Conservation (phyloP, 2,888 invertebrate genomes). For the Archips xylosteana region DNA sequence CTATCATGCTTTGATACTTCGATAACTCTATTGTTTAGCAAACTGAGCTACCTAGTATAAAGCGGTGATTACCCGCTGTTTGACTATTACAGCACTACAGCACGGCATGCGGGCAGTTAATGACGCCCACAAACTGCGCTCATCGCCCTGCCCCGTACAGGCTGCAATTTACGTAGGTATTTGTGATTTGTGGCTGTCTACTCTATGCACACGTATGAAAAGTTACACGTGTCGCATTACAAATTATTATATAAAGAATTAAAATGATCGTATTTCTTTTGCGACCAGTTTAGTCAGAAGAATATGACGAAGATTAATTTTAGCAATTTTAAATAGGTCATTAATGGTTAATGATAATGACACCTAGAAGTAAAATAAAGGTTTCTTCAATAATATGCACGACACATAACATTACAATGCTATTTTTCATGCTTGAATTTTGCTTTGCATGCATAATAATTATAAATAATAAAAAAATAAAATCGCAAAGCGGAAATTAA, state of each 20-base stretch:
- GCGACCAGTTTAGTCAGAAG: not conserved
- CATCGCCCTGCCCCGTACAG: constrained; percentile 39
- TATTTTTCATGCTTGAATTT: no score
- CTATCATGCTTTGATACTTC: not conserved
- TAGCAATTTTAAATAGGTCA: not conserved
- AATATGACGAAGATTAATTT: not conserved
- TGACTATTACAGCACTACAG: constrained; percentile 54
- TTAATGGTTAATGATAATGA: not conserved
- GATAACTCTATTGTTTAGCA: constrained; percentile 1
- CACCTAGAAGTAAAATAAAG: no score
- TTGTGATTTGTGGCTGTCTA: constrained; percentile 18
- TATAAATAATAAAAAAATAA: not conserved
- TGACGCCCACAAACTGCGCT: constrained; percentile 58
- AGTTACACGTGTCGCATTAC: constrained; percentile 22
- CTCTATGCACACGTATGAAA: constrained; percentile 21
- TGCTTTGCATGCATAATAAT: not conserved
- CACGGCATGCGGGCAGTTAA: constrained; percentile 66
- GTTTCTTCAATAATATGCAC: no score
- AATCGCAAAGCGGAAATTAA: constrained; percentile 23
- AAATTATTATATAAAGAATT: constrained; percentile 9
- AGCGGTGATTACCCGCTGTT: constrained; percentile 57
- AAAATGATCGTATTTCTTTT: constrained; percentile 1
- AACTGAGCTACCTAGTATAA: constrained; percentile 43
- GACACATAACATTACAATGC: no score
- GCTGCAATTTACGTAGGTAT: constrained; percentile 20